These are phyloP conservation scores for Volucella zonaria DNA, from an alignment of 2,888 invertebrate genomes.

Conservation along the genomic window DNA sequence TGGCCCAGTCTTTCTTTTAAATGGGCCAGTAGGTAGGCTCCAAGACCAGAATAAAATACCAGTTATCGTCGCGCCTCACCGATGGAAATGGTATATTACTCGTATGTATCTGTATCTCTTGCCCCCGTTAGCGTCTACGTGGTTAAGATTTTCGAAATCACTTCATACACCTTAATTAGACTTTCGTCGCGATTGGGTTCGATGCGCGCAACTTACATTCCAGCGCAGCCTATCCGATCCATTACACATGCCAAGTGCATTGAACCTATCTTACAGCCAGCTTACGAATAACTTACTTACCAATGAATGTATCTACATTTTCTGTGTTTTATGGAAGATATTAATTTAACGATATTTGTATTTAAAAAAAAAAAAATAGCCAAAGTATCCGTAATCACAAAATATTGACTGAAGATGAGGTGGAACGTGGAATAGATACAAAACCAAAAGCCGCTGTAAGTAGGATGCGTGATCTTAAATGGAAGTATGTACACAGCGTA, in stretches of 20 bases:
- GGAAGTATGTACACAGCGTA: no score
- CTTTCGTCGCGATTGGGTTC: slow-evolving; percentile 49
- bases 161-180: slow-evolving; percentile 44
- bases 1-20: slow-evolving; percentile 13
- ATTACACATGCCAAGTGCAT: slow-evolving; percentile 46
- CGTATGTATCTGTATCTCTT: no score
- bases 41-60: slow-evolving; percentile 31
- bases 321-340: no score
- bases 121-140: background rate
- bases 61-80: background rate
- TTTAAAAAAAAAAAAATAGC: no score
- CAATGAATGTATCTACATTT: no score
- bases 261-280: slow-evolving; percentile 33
- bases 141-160: slow-evolving; percentile 30
- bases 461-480: no score
- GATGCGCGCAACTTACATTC: slow-evolving; percentile 37
- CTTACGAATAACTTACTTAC: background rate
- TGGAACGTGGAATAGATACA: no score
- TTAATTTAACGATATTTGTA: no score
- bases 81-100: slow-evolving; percentile 5
- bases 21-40: slow-evolving; percentile 36
- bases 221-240: slow-evolving; percentile 38
- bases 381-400: no score
- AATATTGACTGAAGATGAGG: no score
- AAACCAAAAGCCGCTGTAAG: no score